Base-by-base conservation (phyloP, 1,140 invertebrate genomes). In the Trichogramma pretiosum region DNA sequence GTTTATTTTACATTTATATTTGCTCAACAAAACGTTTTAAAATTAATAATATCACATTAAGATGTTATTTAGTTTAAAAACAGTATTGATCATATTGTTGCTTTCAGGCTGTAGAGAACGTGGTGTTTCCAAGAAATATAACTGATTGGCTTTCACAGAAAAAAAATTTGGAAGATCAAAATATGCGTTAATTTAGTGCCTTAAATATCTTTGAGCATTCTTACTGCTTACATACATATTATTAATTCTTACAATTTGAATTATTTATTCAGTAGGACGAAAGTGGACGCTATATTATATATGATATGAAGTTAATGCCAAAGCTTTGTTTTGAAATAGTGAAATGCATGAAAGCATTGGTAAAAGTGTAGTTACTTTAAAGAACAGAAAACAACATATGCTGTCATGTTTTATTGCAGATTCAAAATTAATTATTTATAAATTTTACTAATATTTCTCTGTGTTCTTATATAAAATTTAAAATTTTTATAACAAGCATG, bases 101-200 rank as follows among this genome's bases (percentile, higher is more conserved):
- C 47, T 56, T 56, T 56, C 54, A 56, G 54, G 54, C 54, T 56
- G 54, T 53, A 53, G 51, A 44, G 45, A 56, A 40, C 54, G 52
- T 47, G 47, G 45, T 48, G 37, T 53, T 51, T 45, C 36, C 45
- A 51, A 51, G 49, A 51, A 51, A 51, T 37, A 41, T 34, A 48
- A 19, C 45, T 33, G 38, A 50, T 19, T 54, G 43, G 28, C 42
- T 40, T 11, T 33, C 14, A 37, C 45, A 40, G 19, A 43, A 46
- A 50, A 39, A 50, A 44, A 28, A 33, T 45, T 22, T 18, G 36
- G 49, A 44, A 51, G 37, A 36, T 14, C 34, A 46, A 41, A 26
- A 30, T 37, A 24, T 39, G 36, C 19, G 43, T 51, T 51, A 51
- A 46, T 46, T 41, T 41, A 42, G 32, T 46, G 39, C 22, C 23